These are phyloP conservation scores for Apodemus agrarius DNA, from an alignment of 2,797 vertebrate genomes.

Conservation along the genomic window DNA sequence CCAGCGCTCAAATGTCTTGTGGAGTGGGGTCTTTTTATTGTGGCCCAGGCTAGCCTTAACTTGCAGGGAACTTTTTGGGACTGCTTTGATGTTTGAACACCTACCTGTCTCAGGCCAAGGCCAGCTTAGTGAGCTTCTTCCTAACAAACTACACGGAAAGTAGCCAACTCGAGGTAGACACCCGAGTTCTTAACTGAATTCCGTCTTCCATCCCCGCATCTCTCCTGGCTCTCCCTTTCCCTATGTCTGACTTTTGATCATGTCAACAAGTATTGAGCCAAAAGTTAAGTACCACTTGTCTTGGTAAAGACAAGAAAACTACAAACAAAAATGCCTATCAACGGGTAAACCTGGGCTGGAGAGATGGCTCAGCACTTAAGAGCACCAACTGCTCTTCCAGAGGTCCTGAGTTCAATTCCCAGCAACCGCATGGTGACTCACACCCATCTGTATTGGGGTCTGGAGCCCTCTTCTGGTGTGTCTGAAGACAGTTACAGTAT, in stretches of 20 bases:
- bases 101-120: neutral
- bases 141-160: neutral
- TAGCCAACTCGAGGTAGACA: neutral
- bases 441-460: no score
- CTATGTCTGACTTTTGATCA: neutral
- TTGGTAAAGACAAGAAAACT: neutral
- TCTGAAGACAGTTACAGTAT: no score
- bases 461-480: no score
- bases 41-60: neutral
- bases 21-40: neutral
- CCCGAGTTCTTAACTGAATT: neutral
- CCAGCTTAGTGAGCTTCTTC: neutral
- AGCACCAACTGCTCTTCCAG: no score
- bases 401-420: no score
- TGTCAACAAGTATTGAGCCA: neutral
- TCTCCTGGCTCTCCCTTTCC: neutral
- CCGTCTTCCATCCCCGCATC: neutral
- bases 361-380: no score
- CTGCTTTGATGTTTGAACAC: neutral
- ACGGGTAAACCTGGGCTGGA: neutral
- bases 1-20: neutral
- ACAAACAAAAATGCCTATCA: constrained; percentile 11
- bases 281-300: neutral
- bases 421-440: no score
- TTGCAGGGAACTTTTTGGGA: neutral